Percentiles rank a stretch among this genome's conserved stretches.
Evolutionary conservation across 2,113 vertebrate genomes (phyloP).

Genomic region (Siniperca chuatsi): DNA sequence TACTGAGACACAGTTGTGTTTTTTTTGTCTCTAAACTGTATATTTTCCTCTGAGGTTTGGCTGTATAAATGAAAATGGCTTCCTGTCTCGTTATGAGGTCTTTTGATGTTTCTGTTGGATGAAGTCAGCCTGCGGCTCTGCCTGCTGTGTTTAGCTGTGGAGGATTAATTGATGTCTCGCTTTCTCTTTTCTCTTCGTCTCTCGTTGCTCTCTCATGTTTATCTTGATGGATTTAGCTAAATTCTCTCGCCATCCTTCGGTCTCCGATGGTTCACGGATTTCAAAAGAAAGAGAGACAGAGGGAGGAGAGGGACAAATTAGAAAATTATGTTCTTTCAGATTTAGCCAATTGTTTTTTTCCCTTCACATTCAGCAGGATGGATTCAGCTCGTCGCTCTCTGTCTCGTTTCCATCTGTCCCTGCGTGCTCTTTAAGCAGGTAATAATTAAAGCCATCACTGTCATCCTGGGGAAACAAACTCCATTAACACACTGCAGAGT

Average conservation of each 20-base stretch:
- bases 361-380: not conserved
- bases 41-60: not conserved
- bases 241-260: not conserved
- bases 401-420: not conserved
- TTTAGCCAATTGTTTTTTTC: not conserved
- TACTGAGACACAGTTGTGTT: not conserved
- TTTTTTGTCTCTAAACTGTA: not conserved
- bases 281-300: not conserved
- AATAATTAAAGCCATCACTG: conserved; percentile 15
- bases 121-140: not conserved
- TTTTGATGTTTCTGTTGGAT: conserved; percentile 1
- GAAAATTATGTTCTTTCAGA: not conserved
- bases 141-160: not conserved
- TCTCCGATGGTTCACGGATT: not conserved
- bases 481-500: conserved; percentile 1
- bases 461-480: not conserved
- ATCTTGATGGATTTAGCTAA: conserved; percentile 18
- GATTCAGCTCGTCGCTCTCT: not conserved
- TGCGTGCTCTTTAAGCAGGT: not conserved
- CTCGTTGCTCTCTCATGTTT: not conserved
- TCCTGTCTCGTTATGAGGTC: not conserved
- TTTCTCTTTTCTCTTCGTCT: not conserved
- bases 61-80: too few species aligned
- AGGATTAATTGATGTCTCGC: conserved; percentile 15
- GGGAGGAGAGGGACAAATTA: not conserved